Percentiles rank a stretch among this genome's conserved stretches.
Conservation (phyloP, 2,888 invertebrate species). For the Heliconius sara region DNA sequence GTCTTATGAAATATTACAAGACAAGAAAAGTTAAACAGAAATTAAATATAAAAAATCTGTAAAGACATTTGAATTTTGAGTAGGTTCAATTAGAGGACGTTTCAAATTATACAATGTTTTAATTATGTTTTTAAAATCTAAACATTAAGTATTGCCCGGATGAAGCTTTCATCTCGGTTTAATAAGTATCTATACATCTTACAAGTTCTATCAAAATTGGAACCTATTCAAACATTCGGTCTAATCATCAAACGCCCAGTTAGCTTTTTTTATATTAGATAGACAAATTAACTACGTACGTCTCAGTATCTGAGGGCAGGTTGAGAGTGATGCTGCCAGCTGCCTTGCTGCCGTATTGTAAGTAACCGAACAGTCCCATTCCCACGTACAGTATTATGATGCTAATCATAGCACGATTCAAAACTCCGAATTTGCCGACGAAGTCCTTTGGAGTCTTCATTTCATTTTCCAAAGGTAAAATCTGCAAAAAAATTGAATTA, state of each 20-base stretch:
- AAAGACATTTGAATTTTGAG: neutral
- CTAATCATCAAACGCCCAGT: neutral
- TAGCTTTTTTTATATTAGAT: neutral
- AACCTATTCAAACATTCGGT: neutral
- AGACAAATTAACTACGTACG: conserved; percentile 77
- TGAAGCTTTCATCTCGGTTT: neutral
- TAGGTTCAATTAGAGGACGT: no score
- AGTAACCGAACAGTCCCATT: conserved; percentile 95
- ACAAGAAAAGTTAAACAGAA: neutral
- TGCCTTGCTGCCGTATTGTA: conserved; percentile 90
- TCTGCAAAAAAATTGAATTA: conserved; percentile 76
- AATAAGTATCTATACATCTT: neutral
- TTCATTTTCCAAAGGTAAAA: conserved; percentile 96
- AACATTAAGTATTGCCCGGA: no score
- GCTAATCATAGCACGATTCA: conserved; percentile 92
- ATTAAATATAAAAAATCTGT: neutral
- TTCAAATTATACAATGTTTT: no score
- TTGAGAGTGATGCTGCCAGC: conserved; percentile 94
- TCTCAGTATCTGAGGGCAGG: conserved; percentile 85
- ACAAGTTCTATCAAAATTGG: neutral
- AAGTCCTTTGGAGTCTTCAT: conserved; percentile 95
- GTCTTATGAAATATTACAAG: neutral
- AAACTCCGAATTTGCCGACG: conserved; percentile 90
- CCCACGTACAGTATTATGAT: conserved; percentile 93
- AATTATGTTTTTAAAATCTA: no score